These are phyloP conservation scores for Myotis yumanensis DNA, from an alignment of 2,113 vertebrate species.

Conservation along the genomic window DNA sequence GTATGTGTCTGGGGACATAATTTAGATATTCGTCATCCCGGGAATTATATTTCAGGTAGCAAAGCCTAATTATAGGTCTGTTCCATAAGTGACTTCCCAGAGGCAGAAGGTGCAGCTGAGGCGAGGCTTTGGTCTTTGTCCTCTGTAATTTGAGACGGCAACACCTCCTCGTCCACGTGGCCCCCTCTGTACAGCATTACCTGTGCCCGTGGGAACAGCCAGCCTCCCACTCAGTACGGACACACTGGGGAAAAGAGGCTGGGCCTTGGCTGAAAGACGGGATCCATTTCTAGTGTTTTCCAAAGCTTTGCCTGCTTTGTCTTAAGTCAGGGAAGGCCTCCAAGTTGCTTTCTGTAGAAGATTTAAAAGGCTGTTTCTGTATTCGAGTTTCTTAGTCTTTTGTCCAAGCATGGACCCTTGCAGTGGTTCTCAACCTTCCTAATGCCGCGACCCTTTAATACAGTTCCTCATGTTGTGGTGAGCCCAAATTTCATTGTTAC, in stretches of 20 bases:
- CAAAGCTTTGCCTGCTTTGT: conserved; percentile 51
- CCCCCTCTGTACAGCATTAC: neutral
- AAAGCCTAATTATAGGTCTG: conserved; percentile 67
- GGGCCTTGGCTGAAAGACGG: neutral
- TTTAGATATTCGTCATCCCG: conserved; percentile 56
- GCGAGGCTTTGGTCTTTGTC: conserved; percentile 36
- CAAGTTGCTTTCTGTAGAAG: conserved; percentile 44
- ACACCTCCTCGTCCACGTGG: neutral
- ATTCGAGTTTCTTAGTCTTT: conserved; percentile 9
- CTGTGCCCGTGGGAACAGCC: neutral
- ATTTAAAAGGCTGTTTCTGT: conserved; percentile 40
- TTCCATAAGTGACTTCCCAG: conserved; percentile 37
- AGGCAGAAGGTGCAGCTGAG: conserved; percentile 74
- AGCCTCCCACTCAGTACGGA: neutral
- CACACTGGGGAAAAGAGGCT: neutral
- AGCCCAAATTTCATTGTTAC: no score
- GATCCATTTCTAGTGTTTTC: conserved; percentile 8
- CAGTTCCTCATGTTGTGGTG: no score
- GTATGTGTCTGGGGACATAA: conserved; percentile 46
- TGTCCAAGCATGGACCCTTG: neutral
- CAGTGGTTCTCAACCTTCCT: no score
- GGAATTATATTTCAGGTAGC: conserved; percentile 74
- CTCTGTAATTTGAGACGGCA: conserved; percentile 16
- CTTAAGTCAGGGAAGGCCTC: conserved; percentile 28
- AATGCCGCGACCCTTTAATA: no score